Base-by-base conservation (phyloP, 2,888 invertebrate species). In the Cybosia mesomella region DNA sequence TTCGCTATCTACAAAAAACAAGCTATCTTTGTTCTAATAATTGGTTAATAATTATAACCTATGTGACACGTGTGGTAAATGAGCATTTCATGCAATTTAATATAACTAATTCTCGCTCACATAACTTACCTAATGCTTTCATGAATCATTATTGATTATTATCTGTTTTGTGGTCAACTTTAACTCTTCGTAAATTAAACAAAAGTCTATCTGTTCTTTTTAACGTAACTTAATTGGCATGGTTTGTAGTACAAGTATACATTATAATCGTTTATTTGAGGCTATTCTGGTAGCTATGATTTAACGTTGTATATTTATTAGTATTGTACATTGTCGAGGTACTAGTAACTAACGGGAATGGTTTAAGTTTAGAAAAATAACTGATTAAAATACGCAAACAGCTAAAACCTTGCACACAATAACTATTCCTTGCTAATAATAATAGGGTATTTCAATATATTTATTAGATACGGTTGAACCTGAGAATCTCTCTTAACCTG, bases 401-500 rank as follows among this genome's bases (percentile, higher is more conserved):
- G 22, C 15, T 7, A 22, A 59, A 36, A 36, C 22, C 22, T 15
- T 15, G 36, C 8, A 62, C 7, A 36, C 36, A 36, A 60, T 43
- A 43, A 43, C 7, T 53, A 62, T 32, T 21, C 22, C n/a, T 15
- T 53, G 9, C 53, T 34, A n/a, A 28, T 62, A n/a, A 9, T 32
- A 22, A 15, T 11, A 22, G 57, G 32, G 21, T 43, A 55, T 9
- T 24, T 54, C 4, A 55, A 8, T 53, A 62, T 55, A 3, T 22
- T 32, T 28, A 28, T 55, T 57, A 58, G 49, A 32, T 32, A 22
- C 62, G 18, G 36, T 5, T 43, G 64, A 60, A 18, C 15, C 55
- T 69, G 64, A 59, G 49, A 78, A 72, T 10, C 34, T 66, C 39
- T 59, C 21, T 34, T 7, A 58, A 54, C 55, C 53, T 28, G 55